phyloP scores from a whole-genome alignment of 2,797 vertebrate species.

The Amblyraja radiata region DNA sequence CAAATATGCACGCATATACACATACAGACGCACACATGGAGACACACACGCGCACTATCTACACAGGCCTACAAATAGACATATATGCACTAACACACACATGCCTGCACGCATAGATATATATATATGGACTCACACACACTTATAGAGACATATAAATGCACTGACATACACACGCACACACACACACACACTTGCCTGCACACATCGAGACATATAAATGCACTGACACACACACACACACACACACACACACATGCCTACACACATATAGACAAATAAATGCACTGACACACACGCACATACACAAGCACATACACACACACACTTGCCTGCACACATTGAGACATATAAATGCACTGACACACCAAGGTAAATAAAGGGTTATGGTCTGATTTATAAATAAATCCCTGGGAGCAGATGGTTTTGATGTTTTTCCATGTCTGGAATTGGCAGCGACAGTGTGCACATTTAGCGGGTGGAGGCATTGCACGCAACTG shows the following conservation, averaged over 20 bases:
- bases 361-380: not conserved
- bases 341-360: not conserved
- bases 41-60: not conserved
- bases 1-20: not conserved
- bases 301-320: not conserved
- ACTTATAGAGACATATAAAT: not conserved
- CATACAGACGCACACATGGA: not conserved
- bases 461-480: not conserved
- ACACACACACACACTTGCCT: not conserved
- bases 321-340: too few species aligned
- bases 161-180: not conserved
- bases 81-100: not conserved
- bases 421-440: not conserved
- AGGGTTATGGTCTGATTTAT: not conserved
- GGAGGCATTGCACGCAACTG: not conserved
- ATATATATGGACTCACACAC: not conserved
- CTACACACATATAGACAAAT: too few species aligned
- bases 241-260: not conserved
- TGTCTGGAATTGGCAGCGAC: not conserved
- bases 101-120: not conserved
- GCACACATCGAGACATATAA: too few species aligned
- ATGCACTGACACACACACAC: not conserved
- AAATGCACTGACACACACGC: not conserved
- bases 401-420: not conserved
- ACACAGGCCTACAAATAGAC: not conserved